These are phyloP conservation scores for Drosophila orena DNA, from an alignment of 1,140 invertebrate species.

Conservation along the genomic window DNA sequence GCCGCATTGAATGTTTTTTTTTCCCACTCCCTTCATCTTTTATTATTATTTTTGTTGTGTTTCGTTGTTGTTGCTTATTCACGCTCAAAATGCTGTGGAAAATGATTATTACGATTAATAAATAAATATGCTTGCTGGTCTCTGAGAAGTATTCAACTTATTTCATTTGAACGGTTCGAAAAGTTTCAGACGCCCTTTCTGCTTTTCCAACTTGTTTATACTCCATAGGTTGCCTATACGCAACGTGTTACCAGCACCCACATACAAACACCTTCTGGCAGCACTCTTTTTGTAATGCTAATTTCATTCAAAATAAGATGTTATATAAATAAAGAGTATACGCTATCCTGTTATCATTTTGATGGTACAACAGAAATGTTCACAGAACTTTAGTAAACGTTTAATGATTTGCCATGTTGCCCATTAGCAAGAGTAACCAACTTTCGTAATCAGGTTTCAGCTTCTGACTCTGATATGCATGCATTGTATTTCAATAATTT, in stretches of 20 bases:
- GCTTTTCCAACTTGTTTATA: slow-evolving; percentile 22
- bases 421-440: slow-evolving; percentile 14
- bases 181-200: slow-evolving; percentile 19
- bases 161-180: slow-evolving; percentile 62
- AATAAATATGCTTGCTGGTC: slow-evolving; percentile 64
- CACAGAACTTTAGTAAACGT: too few relatives aligned
- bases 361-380: too few relatives aligned
- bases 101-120: slow-evolving; percentile 84
- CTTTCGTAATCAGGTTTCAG: slow-evolving; percentile 3
- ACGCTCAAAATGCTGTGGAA: slow-evolving; percentile 77
- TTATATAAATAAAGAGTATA: too few relatives aligned
- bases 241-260: slow-evolving; percentile 60
- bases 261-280: neutral
- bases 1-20: slow-evolving; percentile 76
- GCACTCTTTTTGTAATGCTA: too few relatives aligned
- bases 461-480: neutral
- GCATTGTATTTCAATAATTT: slow-evolving; percentile 63
- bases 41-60: slow-evolving; percentile 26
- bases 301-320: too few relatives aligned
- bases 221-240: slow-evolving; percentile 63
- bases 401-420: neutral
- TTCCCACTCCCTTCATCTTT: neutral
- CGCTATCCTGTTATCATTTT: too few relatives aligned
- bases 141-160: slow-evolving; percentile 41
- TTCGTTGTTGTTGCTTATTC: slow-evolving; percentile 47